Evolutionary conservation across 2,113 vertebrate species (phyloP), one percentile per base, ranked within the genome.

Genomic region (Lepisosteus osseus): DNA sequence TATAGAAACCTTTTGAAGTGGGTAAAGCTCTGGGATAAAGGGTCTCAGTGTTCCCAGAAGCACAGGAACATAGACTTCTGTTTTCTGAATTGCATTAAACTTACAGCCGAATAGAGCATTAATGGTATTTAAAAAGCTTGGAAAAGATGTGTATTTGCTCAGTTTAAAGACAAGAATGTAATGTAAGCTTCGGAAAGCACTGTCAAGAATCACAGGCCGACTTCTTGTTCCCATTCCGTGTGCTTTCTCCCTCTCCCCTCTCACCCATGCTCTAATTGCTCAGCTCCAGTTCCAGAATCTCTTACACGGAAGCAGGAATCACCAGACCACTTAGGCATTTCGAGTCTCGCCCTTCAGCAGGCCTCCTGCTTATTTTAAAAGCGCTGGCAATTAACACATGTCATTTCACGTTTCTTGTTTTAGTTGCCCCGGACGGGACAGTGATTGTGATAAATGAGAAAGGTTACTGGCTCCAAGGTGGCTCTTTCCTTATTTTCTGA

Each of bases 401-500:
- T 87, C 87, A 84, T 80, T 83, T 71, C 87, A 86, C 82, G 82
- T 87, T 89, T 84, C 84, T 80, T 77, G 78, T 77, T 76, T 81
- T 86, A 88, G 89, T 87, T 87, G 82, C 87, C 79, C 77, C 72
- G 69, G 79, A 74, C 78, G 80, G 80, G 79, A 80, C 78, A 79
- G 84, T 90, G 86, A 90, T 90, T 89, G 86, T 90, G 89, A 90
- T 90, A 80, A 83, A 90, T 89, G 84, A 77, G 78, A 79, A 69
- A 68, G 62, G 70, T 59, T 72, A 69, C 68, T 51, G 69, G 71
- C 61, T 66, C 74, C 71, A 77, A 29, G 70, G 71, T 78, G 74
- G 73, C 54, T 78, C 71, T 77, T 78, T 78, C 80, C 74, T 80
- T 75, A 63, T 73, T 14, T 61, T 7, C 43, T 63, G 11, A 54